phyloP scores from a whole-genome alignment of 2,888 invertebrate genomes.

The Mactromeris polynyma region DNA sequence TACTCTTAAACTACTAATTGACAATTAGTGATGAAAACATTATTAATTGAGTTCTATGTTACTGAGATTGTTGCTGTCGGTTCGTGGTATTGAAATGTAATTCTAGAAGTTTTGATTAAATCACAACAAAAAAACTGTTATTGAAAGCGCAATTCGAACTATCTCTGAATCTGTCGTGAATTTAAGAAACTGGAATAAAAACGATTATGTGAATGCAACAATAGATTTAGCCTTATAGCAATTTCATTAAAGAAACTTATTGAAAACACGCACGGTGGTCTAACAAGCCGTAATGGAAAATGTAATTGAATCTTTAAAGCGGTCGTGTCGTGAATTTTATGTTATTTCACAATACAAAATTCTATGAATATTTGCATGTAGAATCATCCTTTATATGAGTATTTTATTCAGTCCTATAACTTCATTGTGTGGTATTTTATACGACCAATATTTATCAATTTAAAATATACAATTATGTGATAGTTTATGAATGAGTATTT shows the following conservation, averaged over 20 bases:
- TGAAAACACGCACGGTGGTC: slow-evolving; percentile 16
- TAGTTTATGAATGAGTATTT: too few relatives aligned
- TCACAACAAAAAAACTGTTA: not conserved
- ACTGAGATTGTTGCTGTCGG: not conserved
- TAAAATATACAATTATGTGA: too few relatives aligned
- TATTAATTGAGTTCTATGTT: not conserved
- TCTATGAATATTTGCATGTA: too few relatives aligned
- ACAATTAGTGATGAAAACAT: not conserved
- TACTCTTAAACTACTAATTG: not conserved
- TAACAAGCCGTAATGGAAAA: not conserved
- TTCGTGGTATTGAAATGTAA: not conserved
- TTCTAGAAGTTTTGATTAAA: slow-evolving; percentile 16
- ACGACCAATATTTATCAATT: too few relatives aligned
- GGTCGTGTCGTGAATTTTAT: not conserved
- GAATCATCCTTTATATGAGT: too few relatives aligned
- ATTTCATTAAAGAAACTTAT: not conserved
- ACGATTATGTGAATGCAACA: not conserved
- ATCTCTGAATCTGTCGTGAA: not conserved
- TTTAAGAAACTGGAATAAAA: not conserved
- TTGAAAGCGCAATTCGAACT: not conserved
- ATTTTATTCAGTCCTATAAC: too few relatives aligned
- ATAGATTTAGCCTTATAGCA: slow-evolving; percentile 12
- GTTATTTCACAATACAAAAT: not conserved
- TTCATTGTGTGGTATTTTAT: too few relatives aligned
- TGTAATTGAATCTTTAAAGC: slow-evolving; percentile 10